Percentiles rank a stretch among this genome's conserved stretches.
Evolutionary conservation across 2,113 vertebrate genomes (phyloP).

Genomic region (Ornithorhynchus anatinus): DNA sequence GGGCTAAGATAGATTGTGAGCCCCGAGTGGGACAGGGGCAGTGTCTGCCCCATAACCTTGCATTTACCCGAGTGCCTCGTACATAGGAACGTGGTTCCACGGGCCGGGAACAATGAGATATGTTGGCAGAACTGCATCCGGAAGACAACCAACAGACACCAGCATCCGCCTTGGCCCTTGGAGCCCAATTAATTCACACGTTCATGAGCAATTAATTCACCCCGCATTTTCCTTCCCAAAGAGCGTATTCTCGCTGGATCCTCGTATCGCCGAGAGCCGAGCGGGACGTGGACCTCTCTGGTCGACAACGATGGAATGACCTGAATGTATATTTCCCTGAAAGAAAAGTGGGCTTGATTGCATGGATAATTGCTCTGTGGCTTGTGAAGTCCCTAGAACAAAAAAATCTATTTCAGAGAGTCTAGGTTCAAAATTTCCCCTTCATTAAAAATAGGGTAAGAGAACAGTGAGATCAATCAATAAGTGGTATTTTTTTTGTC

Average conservation of each 20-base stretch:
- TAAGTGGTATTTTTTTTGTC: too few species aligned
- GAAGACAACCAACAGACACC: background rate
- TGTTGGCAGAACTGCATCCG: background rate
- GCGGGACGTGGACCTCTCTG: background rate
- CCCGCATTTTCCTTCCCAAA: background rate
- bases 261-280: background rate
- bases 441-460: background rate
- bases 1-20: too few species aligned
- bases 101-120: slow-evolving; percentile 15
- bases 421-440: background rate
- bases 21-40: too few species aligned
- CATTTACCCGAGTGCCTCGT: too few species aligned
- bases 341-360: background rate
- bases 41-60: too few species aligned
- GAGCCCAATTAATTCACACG: background rate
- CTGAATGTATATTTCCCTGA: background rate
- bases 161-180: background rate
- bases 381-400: background rate
- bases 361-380: background rate
- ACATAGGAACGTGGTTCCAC: too few species aligned
- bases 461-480: too few species aligned
- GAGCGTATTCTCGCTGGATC: background rate
- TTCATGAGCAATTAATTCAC: background rate
- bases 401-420: slow-evolving; percentile 1
- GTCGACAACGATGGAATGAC: background rate